Conservation (phyloP, 2,888 invertebrate genomes). For the Eilema sororculum region DNA sequence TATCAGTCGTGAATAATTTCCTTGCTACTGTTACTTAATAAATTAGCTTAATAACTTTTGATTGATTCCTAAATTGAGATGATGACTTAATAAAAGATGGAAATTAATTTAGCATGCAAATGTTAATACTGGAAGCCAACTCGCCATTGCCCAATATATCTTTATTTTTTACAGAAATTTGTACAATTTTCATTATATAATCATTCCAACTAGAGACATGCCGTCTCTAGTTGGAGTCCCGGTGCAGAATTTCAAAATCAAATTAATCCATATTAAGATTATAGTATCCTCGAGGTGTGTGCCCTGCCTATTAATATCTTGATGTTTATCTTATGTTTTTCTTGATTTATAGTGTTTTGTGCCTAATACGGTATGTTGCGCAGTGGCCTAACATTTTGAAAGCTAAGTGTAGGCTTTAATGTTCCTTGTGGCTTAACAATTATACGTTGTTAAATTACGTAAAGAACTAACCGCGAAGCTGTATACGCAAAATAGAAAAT, state of each 20-base stretch:
- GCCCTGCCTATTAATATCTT: constrained; percentile 14
- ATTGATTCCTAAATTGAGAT: too few species aligned
- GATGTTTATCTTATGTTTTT: constrained; percentile 28
- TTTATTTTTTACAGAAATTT: not conserved
- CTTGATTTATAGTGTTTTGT: constrained; percentile 41
- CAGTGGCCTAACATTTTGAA: constrained; percentile 40
- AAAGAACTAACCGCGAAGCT: constrained; percentile 6
- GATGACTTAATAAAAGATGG: too few species aligned
- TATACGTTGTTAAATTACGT: constrained; percentile 33
- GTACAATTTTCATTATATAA: too few species aligned
- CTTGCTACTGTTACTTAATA: too few species aligned
- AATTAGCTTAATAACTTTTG: too few species aligned
- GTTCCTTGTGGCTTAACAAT: constrained; percentile 41
- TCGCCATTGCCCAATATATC: too few species aligned
- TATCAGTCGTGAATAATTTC: too few species aligned
- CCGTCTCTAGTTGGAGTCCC: too few species aligned
- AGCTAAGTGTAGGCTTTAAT: constrained; percentile 47
- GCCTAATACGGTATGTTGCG: constrained; percentile 33
- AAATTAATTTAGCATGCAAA: too few species aligned
- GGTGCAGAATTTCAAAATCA: not conserved
- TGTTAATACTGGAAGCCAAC: too few species aligned
- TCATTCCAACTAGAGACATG: too few species aligned
- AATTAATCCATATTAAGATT: not conserved
- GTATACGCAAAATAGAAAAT: constrained; percentile 2
- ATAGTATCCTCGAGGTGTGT: not conserved